Conservation (phyloP, 2,797 vertebrate species). For the Otus scops region DNA sequence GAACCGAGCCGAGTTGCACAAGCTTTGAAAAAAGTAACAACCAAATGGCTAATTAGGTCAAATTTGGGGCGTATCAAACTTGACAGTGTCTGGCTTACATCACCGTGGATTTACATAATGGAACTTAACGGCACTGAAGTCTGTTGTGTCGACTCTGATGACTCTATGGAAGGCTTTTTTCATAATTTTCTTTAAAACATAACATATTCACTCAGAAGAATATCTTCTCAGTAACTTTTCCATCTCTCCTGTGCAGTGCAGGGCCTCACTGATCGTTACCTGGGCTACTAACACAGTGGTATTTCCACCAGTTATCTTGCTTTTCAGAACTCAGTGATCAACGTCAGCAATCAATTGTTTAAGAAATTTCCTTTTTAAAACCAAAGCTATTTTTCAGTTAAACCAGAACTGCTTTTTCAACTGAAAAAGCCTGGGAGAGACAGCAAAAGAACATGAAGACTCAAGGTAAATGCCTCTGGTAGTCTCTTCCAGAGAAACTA, state of each 20-base stretch:
- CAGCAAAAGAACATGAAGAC: neutral
- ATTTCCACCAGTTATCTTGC: slow-evolving; percentile 17
- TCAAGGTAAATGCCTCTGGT: neutral
- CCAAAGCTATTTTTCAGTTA: slow-evolving; percentile 40
- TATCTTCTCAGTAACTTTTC: neutral
- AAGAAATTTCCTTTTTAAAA: slow-evolving; percentile 56
- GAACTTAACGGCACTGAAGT: slow-evolving; percentile 44
- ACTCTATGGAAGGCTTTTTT: neutral
- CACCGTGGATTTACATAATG: slow-evolving; percentile 60
- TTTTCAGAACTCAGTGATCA: slow-evolving; percentile 40
- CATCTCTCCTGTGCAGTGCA: neutral
- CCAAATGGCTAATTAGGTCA: slow-evolving; percentile 68
- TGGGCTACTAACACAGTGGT: neutral
- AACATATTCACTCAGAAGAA: neutral
- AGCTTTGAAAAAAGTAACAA: slow-evolving; percentile 60
- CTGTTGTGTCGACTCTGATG: slow-evolving; percentile 18
- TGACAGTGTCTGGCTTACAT: slow-evolving; percentile 61
- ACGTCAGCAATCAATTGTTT: slow-evolving; percentile 52
- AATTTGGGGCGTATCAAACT: slow-evolving; percentile 57
- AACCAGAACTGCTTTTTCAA: slow-evolving; percentile 16
- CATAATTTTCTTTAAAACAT: neutral
- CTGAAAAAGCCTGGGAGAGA: neutral
- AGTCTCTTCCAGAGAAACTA: neutral
- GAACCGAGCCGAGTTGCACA: neutral
- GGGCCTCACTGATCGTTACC: neutral